Conservation (phyloP, 2,888 invertebrate species). For the Archips crataeganus region DNA sequence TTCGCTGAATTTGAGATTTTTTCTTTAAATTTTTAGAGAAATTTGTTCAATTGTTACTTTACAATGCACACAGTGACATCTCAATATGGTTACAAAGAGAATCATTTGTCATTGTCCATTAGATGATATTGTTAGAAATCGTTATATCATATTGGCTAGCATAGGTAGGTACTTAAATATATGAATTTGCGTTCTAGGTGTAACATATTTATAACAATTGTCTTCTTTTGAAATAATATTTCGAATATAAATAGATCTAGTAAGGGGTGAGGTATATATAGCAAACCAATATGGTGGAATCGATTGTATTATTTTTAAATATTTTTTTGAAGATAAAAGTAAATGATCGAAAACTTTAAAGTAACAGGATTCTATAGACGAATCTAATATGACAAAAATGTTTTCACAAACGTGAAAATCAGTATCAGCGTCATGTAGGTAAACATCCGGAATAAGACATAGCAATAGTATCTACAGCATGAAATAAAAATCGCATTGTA, state of each 20-base stretch:
- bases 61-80: slow-evolving; percentile 76
- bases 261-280: neutral
- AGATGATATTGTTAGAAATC: slow-evolving; percentile 77
- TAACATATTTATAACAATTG: neutral
- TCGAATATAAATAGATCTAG: neutral
- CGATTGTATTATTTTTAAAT: neutral
- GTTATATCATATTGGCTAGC: slow-evolving; percentile 31
- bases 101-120: slow-evolving; percentile 85
- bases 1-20: slow-evolving; percentile 67
- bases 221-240: neutral
- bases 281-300: neutral
- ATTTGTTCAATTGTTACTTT: slow-evolving; percentile 74
- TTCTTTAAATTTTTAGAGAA: slow-evolving; percentile 70
- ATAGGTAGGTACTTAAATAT: neutral
- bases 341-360: neutral
- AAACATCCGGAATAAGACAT: slow-evolving; percentile 31
- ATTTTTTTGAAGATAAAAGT: neutral
- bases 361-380: neutral
- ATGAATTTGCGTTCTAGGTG: slow-evolving; percentile 5
- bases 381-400: too few species aligned
- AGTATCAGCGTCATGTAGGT: slow-evolving; percentile 16
- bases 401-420: slow-evolving; percentile 1
- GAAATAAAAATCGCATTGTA: slow-evolving; percentile 86
- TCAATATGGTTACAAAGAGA: slow-evolving; percentile 77
- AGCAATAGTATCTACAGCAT: slow-evolving; percentile 67